Base-by-base conservation (phyloP, 2,797 vertebrate species). In the Peromyscus melanophrys region DNA sequence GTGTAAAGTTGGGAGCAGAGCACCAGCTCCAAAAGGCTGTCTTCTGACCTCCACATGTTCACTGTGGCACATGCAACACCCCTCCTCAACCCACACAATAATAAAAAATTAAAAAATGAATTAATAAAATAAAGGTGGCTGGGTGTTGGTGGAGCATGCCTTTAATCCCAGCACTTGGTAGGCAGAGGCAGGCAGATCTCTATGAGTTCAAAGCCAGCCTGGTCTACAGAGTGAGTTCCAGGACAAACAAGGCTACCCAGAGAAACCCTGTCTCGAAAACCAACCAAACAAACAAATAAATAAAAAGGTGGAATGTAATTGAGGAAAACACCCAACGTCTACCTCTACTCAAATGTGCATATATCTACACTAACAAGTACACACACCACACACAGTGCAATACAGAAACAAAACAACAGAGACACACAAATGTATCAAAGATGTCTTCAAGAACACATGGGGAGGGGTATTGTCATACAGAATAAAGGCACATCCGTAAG, bases 351-450 rank as follows among this genome's bases (percentile, higher is more conserved):
- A 10, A 14, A 78, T 7, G 29, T 52, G 46, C 29, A 19, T 11
- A 34, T 34, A 34, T 52, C 59, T 46, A 69, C 31, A 52, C 34
- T 52, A 25, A 86, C 34, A 55, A n/a, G 46, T 52, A 37, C 2
- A 49, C 25, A 49, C 21, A 46, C 21, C 83, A 67, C 17, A 84
- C 61, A 67, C 27, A 85, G 21, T 46, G 43, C 27, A 13, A 82
- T n/a, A 59, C 55, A n/a, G 49, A 52, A 34, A 80, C 77, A 55
- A 55, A 55, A 34, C 77, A 29, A 46, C 43, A 69, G 21, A 46
- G 17, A 69, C 11, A 78, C 46, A 49, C 93, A 17, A 61, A 59
- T 27, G 23, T 13, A 57, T 46, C 73, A 88, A 95, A 95, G 92
- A 85, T 40, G 57, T 23, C 92, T 61, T 29, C 27, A 86, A 86